Percentiles rank a stretch among this genome's conserved stretches.
Conservation (phyloP, 2,797 vertebrate genomes). For the Gymnoscopelus microlampas region DNA sequence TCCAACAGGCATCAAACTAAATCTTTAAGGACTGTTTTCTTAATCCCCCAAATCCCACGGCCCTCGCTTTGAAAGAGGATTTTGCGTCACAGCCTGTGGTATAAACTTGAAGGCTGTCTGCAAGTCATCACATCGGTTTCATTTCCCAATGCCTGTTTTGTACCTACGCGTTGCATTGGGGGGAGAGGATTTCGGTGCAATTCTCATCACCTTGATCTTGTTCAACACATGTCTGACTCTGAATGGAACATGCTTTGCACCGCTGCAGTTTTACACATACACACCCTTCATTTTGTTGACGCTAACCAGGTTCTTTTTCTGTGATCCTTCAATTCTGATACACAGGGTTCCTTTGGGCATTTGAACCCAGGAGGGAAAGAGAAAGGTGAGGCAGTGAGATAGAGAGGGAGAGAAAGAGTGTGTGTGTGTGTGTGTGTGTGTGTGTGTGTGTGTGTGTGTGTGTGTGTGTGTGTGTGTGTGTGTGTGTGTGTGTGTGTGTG, state of each 20-base stretch:
- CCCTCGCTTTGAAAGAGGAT: constrained; percentile 3
- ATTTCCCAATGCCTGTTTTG: constrained; percentile 35
- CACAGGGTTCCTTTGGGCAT: constrained; percentile 33
- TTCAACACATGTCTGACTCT: constrained; percentile 15
- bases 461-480: no score
- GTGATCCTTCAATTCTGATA: constrained; percentile 38
- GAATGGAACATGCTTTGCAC: background rate
- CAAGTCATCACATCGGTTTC: constrained; percentile 23
- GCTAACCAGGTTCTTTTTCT: constrained; percentile 42
- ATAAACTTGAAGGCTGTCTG: constrained; percentile 38
- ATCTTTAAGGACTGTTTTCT: background rate
- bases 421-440: no score
- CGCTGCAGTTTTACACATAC: constrained; percentile 14
- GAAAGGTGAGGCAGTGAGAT: background rate
- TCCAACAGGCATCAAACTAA: constrained; percentile 11
- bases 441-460: no score
- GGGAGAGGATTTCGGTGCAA: background rate
- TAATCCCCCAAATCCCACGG: constrained; percentile 6
- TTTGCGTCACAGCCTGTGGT: background rate
- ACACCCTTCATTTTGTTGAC: constrained; percentile 34
- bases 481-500: no score
- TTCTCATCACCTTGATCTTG: constrained; percentile 9
- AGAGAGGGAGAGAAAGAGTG: no score
- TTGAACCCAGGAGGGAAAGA: constrained; percentile 23
- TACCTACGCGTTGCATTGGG: background rate